These are phyloP conservation scores for Notospermus geniculatus DNA, from an alignment of 1,140 invertebrate species.

Conservation along the genomic window DNA sequence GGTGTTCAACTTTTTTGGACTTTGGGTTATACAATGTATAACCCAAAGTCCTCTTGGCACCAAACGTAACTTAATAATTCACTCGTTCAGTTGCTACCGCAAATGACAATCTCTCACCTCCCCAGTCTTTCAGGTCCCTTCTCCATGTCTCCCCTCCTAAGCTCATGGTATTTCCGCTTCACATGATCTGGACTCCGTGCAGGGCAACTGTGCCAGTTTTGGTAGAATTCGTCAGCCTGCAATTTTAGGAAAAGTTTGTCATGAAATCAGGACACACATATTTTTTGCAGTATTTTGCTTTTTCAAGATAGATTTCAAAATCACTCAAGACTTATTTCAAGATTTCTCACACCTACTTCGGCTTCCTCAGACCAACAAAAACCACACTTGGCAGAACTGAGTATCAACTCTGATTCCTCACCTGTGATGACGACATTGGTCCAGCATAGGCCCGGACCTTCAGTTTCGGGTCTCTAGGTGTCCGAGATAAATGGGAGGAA, in stretches of 20 bases:
- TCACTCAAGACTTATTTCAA: not conserved
- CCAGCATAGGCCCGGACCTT: slow-evolving; percentile 80
- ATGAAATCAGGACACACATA: too few species aligned
- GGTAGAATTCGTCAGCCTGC: slow-evolving; percentile 70
- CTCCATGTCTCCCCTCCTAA: slow-evolving; percentile 71
- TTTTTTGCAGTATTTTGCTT: not conserved
- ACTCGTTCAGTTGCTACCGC: too few species aligned
- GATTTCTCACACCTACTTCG: too few species aligned
- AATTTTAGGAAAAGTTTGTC: slow-evolving; percentile 12
- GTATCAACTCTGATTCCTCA: slow-evolving; percentile 12
- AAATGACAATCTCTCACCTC: slow-evolving; percentile 55
- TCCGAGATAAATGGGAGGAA: slow-evolving; percentile 8
- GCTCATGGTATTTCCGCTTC: slow-evolving; percentile 42
- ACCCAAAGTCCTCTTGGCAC: too few species aligned
- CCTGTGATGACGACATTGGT: slow-evolving; percentile 71
- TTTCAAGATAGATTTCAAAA: not conserved
- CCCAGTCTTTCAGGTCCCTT: slow-evolving; percentile 83
- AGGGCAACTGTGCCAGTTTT: slow-evolving; percentile 78
- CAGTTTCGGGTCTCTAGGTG: slow-evolving; percentile 44
- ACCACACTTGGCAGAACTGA: not conserved
- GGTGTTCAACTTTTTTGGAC: too few species aligned
- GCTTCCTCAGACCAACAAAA: not conserved
- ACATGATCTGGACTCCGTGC: slow-evolving; percentile 47
- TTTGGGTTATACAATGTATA: too few species aligned
- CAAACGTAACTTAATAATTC: too few species aligned